A percentile compares a stretch with the other conserved stretches of the same genome.
phyloP scores from a whole-genome alignment of 2,113 vertebrate species.

The Myrmophylax atrothorax region DNA sequence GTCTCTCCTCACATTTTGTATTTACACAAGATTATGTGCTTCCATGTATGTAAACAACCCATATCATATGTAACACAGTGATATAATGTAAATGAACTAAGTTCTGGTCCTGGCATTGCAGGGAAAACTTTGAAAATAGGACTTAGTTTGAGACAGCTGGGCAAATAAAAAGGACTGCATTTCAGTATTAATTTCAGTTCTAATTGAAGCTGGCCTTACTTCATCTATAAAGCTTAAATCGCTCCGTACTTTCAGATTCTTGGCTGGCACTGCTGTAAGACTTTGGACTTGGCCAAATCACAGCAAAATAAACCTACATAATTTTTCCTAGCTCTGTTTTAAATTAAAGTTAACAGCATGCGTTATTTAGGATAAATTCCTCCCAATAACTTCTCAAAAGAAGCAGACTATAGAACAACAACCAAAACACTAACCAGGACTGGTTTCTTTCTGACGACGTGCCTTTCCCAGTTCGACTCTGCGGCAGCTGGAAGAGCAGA shows the following conservation, averaged over 20 bases:
- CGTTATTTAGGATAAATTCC: not conserved
- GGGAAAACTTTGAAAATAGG: not conserved
- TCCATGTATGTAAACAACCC: not conserved
- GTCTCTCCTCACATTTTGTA: not conserved
- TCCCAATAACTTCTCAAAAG: not conserved
- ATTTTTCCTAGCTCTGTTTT: not conserved
- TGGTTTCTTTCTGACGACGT: accelerated
- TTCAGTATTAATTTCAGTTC: not conserved
- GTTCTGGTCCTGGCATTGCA: not conserved
- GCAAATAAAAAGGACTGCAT: not conserved
- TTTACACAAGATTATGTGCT: not conserved
- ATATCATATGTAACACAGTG: not conserved
- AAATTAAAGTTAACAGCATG: not conserved
- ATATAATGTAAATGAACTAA: not conserved
- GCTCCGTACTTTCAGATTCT: too few relatives aligned
- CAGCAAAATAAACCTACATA: accelerated
- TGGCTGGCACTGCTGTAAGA: not conserved
- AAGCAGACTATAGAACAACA: not conserved
- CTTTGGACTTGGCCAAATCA: not conserved
- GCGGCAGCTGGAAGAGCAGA: not conserved
- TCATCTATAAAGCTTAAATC: not conserved
- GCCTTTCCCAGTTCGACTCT: not conserved
- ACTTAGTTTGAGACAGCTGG: not conserved
- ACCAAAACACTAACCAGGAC: too few relatives aligned
- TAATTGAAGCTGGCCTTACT: not conserved